These are phyloP conservation scores for Colletes collaris DNA, from an alignment of 2,888 invertebrate genomes.

Conservation along the genomic window DNA sequence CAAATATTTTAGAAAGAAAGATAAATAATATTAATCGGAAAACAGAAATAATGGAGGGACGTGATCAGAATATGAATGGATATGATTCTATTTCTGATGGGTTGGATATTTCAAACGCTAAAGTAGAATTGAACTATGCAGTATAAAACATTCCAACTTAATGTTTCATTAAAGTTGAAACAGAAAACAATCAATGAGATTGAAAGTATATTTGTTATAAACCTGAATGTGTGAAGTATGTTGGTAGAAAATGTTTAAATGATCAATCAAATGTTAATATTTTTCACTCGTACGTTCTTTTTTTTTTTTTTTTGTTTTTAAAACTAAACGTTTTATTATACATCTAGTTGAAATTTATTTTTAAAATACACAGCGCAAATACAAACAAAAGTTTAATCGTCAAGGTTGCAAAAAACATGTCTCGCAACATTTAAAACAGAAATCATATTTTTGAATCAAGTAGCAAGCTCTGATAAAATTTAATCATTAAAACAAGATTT, in stretches of 20 bases:
- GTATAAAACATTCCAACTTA: conserved; percentile 50
- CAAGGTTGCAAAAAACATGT: not conserved
- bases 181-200: conserved; percentile 9
- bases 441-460: conserved; percentile 33
- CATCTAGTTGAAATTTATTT: not conserved
- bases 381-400: conserved; percentile 10
- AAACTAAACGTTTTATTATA: conserved; percentile 26
- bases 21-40: conserved; percentile 6
- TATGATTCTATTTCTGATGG: conserved; percentile 11
- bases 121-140: conserved; percentile 21
- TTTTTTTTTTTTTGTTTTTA: conserved; percentile 3
- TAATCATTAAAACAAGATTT: conserved; percentile 13
- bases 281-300: not conserved
- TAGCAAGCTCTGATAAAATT: not conserved
- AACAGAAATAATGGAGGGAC: not conserved
- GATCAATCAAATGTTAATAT: conserved; percentile 11
- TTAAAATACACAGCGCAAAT: not conserved
- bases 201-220: conserved; percentile 36
- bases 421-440: not conserved
- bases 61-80: conserved; percentile 27
- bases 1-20: not conserved
- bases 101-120: conserved; percentile 8
- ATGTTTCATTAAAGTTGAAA: conserved; percentile 2
- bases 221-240: conserved; percentile 10
- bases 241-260: conserved; percentile 16